phyloP scores from a whole-genome alignment of 2,888 invertebrate species.

The Spodoptera exigua region DNA sequence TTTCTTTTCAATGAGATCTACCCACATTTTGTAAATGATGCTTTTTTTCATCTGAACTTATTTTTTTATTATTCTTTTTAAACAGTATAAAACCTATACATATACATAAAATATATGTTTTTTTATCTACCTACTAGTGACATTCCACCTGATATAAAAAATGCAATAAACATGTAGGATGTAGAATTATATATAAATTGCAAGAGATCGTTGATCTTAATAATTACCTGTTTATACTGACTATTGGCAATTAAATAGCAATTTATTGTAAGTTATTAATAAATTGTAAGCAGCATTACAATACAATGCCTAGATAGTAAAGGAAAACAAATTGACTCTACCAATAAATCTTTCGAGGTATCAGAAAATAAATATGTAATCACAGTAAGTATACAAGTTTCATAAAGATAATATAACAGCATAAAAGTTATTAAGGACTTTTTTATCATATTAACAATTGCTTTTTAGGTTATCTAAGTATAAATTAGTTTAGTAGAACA shows the following conservation, averaged over 20 bases:
- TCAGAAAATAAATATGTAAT: slow-evolving; percentile 12
- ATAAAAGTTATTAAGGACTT: slow-evolving; percentile 9
- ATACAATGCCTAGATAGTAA: not conserved
- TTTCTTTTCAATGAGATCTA: too few relatives aligned
- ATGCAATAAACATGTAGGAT: not conserved
- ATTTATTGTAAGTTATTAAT: too few relatives aligned
- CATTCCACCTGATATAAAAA: too few relatives aligned
- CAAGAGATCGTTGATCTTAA: slow-evolving; percentile 10
- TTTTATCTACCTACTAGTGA: too few relatives aligned
- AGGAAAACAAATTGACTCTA: not conserved
- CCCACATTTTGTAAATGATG: too few relatives aligned
- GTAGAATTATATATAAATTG: not conserved
- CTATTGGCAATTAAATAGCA: slow-evolving; percentile 14
- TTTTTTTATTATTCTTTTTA: too few relatives aligned
- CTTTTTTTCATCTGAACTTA: too few relatives aligned
- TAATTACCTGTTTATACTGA: not conserved
- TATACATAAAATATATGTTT: too few relatives aligned
- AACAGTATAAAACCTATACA: too few relatives aligned
- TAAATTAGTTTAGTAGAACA: slow-evolving; percentile 31
- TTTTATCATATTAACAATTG: slow-evolving; percentile 17
- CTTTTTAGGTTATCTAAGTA: slow-evolving; percentile 39
- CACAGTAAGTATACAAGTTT: slow-evolving; percentile 6
- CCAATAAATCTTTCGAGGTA: not conserved
- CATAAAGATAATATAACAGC: slow-evolving; percentile 13
- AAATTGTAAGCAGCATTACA: not conserved